Evolutionary conservation across 1,140 invertebrate genomes (phyloP).

Genomic region (Drosophila sproati): DNA sequence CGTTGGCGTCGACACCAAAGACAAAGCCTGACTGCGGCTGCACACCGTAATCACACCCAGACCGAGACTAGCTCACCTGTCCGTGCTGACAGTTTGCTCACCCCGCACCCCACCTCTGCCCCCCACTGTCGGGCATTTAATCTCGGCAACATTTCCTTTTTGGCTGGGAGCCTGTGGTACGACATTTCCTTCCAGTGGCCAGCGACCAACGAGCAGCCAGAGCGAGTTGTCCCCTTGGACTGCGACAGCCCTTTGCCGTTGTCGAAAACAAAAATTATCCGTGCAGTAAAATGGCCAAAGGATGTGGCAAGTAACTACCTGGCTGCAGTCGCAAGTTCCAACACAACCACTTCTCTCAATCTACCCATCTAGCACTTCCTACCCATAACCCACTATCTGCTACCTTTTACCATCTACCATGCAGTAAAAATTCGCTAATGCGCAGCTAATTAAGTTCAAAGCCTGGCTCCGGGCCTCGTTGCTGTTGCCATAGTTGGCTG

Average conservation of each 20-base stretch:
- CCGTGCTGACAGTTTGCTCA: constrained; percentile 39
- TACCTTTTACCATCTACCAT: constrained; percentile 22
- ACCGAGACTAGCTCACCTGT: constrained; percentile 56
- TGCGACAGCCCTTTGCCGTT: constrained; percentile 64
- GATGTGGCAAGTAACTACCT: constrained; percentile 75
- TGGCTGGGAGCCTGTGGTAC: constrained; percentile 62
- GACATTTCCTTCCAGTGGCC: constrained; percentile 72
- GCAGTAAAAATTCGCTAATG: constrained; percentile 82
- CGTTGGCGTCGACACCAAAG: constrained; percentile 46
- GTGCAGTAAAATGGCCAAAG: constrained; percentile 79
- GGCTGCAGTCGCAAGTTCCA: constrained; percentile 64
- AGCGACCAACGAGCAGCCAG: constrained; percentile 1
- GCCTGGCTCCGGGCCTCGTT: constrained; percentile 64
- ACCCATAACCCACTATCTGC: neutral
- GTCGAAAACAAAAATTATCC: constrained; percentile 81
- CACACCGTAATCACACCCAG: constrained; percentile 63
- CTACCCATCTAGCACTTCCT: constrained; percentile 6
- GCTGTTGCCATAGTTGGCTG: constrained; percentile 5
- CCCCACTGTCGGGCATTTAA: constrained; percentile 67
- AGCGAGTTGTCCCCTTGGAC: neutral
- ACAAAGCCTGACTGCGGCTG: constrained; percentile 52
- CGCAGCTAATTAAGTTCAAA: constrained; percentile 83
- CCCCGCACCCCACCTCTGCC: neutral
- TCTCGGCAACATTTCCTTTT: constrained; percentile 77
- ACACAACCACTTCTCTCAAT: constrained; percentile 11